Conservation (phyloP, 2,888 invertebrate species). For the Chironomus tentans region DNA sequence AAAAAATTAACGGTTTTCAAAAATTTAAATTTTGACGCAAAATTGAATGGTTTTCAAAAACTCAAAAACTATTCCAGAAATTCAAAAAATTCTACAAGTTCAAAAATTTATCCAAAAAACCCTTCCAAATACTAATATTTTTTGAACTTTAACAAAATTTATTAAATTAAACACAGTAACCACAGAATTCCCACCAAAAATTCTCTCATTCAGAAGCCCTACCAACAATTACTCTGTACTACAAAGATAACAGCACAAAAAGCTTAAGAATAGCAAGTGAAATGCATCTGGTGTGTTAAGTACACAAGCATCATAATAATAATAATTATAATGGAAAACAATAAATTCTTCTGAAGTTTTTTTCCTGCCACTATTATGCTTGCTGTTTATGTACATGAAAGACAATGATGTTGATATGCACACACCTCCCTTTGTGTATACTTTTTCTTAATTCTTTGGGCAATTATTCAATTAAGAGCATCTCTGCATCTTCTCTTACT, state of each 20-base stretch:
- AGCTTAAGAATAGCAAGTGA: background rate
- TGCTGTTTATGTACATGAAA: background rate
- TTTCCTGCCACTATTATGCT: background rate
- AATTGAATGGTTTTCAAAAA: too few species aligned
- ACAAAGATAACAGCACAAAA: background rate
- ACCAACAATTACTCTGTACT: background rate
- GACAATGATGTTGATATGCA: background rate
- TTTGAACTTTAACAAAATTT: too few species aligned
- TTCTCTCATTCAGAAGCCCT: too few species aligned
- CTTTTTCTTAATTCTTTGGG: background rate
- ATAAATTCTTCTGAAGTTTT: background rate
- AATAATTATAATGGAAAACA: constrained; percentile 1
- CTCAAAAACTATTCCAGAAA: too few species aligned
- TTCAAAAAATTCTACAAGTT: too few species aligned
- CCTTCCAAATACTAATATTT: too few species aligned
- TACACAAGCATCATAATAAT: background rate
- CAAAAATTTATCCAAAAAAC: too few species aligned
- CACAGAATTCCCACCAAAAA: too few species aligned
- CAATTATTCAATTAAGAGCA: constrained; percentile 24
- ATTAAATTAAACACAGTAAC: too few species aligned
- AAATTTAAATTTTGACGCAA: too few species aligned
- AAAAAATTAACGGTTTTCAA: too few species aligned
- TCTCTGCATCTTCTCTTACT: background rate
- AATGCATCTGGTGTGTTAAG: background rate
- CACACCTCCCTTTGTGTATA: background rate